Evolutionary conservation across 2,888 invertebrate genomes (phyloP).

Genomic region (Alsophila aescularia): DNA sequence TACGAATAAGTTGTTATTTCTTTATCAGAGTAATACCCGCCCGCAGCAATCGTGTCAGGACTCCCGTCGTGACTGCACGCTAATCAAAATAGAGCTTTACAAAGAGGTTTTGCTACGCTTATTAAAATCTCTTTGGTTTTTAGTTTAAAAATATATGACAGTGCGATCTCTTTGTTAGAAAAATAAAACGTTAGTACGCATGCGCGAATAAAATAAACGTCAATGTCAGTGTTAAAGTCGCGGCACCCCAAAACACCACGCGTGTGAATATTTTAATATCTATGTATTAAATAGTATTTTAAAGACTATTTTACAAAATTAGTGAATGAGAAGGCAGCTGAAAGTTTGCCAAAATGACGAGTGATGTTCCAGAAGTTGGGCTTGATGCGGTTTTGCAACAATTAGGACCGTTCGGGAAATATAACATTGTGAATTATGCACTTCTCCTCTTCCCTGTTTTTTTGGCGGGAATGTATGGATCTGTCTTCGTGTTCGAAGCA

Average conservation of each 20-base stretch:
- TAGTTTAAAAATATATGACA: neutral
- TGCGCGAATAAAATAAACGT: conserved; percentile 29
- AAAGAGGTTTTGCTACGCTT: too few relatives aligned
- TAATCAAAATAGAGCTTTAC: neutral
- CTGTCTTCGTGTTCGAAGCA: conserved; percentile 75
- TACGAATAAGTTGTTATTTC: too few relatives aligned
- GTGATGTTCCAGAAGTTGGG: conserved; percentile 48
- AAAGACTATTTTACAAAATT: neutral
- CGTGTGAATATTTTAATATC: conserved; percentile 22
- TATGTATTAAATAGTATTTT: conserved; percentile 16
- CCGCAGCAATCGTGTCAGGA: conserved; percentile 24
- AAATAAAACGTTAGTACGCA: conserved; percentile 21
- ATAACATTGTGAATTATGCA: conserved; percentile 73
- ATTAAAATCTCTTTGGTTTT: neutral
- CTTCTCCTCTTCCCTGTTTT: conserved; percentile 70
- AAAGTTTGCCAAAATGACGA: conserved; percentile 54
- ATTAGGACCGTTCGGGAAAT: conserved; percentile 73
- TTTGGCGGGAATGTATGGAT: conserved; percentile 76
- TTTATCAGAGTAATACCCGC: too few relatives aligned
- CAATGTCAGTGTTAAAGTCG: conserved; percentile 29
- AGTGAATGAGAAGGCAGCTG: conserved; percentile 42
- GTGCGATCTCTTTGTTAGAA: neutral
- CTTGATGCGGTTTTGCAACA: conserved; percentile 66
- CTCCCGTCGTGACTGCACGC: conserved; percentile 23
- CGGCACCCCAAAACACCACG: conserved; percentile 10